Conservation (phyloP, 1,140 invertebrate genomes). For the Anadara kagoshimensis region DNA sequence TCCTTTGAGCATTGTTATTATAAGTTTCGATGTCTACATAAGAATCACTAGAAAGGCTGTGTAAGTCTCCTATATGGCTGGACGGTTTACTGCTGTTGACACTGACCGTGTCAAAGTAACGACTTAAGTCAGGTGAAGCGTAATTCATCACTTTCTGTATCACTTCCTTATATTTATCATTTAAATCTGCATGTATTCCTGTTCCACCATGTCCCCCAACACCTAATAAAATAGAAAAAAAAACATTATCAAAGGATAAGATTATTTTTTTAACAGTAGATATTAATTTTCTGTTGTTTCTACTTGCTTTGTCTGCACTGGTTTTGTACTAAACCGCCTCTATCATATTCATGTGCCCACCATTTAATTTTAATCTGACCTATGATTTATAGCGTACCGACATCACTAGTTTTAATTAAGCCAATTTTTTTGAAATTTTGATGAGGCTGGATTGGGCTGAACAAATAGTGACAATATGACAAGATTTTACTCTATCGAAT, state of each 20-base stretch:
- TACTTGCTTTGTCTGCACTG: background rate
- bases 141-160: conserved; percentile 62
- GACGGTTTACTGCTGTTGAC: no score
- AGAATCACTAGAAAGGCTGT: no score
- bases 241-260: background rate
- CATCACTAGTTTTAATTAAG: background rate
- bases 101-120: conserved; percentile 30
- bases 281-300: background rate
- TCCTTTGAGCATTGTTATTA: no score
- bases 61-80: no score
- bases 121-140: conserved; percentile 50
- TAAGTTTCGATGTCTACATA: no score
- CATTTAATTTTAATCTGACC: no score
- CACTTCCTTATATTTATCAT: conserved; percentile 73
- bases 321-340: background rate
- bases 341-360: background rate
- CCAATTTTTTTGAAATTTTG: background rate
- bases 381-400: background rate
- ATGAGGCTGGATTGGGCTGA: background rate
- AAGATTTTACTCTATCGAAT: no score
- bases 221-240: conserved; percentile 51
- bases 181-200: conserved; percentile 73
- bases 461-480: background rate
- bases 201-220: conserved; percentile 76
- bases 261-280: background rate